Base-by-base conservation (phyloP, 2,113 vertebrate genomes). In the Apteryx owenii region DNA sequence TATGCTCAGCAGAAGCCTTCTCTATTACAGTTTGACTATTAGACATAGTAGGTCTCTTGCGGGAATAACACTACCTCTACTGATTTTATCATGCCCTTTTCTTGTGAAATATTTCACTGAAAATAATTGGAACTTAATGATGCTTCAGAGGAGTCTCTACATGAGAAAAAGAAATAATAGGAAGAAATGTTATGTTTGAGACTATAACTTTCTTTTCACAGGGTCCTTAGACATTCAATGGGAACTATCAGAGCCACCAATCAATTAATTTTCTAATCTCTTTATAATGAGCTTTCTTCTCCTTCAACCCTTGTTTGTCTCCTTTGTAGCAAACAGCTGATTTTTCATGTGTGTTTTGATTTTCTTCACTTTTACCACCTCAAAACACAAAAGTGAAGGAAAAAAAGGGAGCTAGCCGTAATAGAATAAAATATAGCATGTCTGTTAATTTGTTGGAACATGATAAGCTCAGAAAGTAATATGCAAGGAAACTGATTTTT, bases 61-160 rank as follows among this genome's bases (percentile, higher is more conserved):
- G 81, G 68, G 93, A 95, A 60, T 64, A 94, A 78, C 31, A 73
- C 68, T 69, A 83, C 51, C 75, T 89, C 71, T 91, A 53, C 78
- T 28, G 16, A 96, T 93, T 96, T 94, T 95, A 90, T 88, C 82
- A 64, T 85, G 85, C 44, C 64, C 78, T 85, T 96, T 97, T 85
- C 85, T 83, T 90, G 54, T 36, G 68, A 95, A 94, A 93, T 90
- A 97, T 92, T 94, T 94, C 73, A 89, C 56, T 73, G 64, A 89
- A 96, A 97, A 92, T 97, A 97, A 97, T 14, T 97, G 82, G 75
- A 97, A 96, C 28, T 69, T 95, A 97, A 97, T 92, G 81, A 96
- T 93, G 80, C 66, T 97, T 96, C 94, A 96, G 94, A 96, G 66
- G 54, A 96, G 64, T 60, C 71, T 81, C 93, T 90, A 75, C 1